phyloP scores from a whole-genome alignment of 2,888 invertebrate species.

The Steinernema carpocapsae region DNA sequence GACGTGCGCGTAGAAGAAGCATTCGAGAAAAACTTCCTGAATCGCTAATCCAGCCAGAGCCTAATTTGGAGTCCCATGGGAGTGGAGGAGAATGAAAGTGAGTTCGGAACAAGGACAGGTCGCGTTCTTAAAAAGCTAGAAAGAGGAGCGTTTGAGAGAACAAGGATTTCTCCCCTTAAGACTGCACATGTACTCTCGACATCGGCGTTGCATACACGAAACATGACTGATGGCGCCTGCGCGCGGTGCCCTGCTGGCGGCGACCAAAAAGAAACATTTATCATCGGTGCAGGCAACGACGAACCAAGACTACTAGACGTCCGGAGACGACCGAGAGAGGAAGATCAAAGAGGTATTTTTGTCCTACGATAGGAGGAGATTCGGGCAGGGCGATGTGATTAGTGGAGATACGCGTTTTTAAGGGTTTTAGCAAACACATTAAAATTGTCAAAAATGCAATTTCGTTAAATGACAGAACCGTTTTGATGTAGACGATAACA shows the following conservation, averaged over 20 bases:
- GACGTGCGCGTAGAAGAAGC: too few species aligned
- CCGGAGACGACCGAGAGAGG: background rate
- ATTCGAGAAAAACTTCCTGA: background rate
- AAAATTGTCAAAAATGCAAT: too few species aligned
- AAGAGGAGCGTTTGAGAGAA: background rate
- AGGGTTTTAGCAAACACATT: too few species aligned
- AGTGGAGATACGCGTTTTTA: too few species aligned
- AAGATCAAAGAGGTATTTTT: background rate
- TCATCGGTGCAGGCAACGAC: constrained; percentile 27
- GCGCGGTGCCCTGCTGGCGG: background rate
- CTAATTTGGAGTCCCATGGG: background rate
- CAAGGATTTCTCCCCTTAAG: too few species aligned
- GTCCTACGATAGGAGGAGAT: too few species aligned
- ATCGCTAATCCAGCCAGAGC: background rate
- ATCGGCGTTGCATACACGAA: background rate
- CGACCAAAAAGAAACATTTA: constrained; percentile 27
- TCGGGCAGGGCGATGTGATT: too few species aligned
- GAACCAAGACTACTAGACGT: background rate
- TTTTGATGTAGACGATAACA: too few species aligned
- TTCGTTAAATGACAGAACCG: too few species aligned
- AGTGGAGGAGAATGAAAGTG: background rate
- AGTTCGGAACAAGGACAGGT: background rate
- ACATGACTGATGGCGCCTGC: background rate
- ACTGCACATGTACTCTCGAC: background rate
- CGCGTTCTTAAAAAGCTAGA: too few species aligned